Percentiles rank a stretch among this genome's conserved stretches.
Conservation (phyloP, 2,888 invertebrate species). For the Eulithis testata region DNA sequence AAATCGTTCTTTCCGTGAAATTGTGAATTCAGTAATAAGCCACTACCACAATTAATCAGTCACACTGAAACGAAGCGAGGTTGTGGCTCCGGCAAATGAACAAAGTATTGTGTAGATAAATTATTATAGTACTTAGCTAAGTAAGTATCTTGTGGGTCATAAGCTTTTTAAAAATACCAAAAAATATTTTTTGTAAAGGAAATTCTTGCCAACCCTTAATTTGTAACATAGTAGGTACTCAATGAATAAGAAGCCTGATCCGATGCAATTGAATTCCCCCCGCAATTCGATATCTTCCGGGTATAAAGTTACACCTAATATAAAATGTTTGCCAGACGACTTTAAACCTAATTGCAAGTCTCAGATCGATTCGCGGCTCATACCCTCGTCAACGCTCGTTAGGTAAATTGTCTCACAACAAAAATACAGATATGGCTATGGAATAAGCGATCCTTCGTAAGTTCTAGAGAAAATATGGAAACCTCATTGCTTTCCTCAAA, state of each 20-base stretch:
- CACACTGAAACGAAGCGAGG: conserved; percentile 27
- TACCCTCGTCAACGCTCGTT: conserved; percentile 54
- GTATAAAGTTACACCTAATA: conserved; percentile 35
- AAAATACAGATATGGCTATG: conserved; percentile 46
- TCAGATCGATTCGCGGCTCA: conserved; percentile 47
- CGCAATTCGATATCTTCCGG: conserved; percentile 39
- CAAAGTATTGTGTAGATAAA: conserved; percentile 26
- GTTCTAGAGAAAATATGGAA: too few species aligned
- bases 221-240: conserved; percentile 11
- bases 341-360: conserved; percentile 46
- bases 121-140: too few species aligned
- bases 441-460: conserved; percentile 14
- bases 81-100: conserved; percentile 26
- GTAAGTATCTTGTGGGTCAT: too few species aligned
- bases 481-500: too few species aligned
- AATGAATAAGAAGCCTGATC: conserved; percentile 29
- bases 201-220: too few species aligned
- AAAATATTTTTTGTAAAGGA: too few species aligned
- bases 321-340: conserved; percentile 35
- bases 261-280: conserved; percentile 26
- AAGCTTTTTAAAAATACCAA: too few species aligned
- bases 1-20: conserved; percentile 43
- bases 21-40: conserved; percentile 39
- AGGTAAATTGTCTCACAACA: conserved; percentile 57
- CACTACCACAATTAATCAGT: conserved; percentile 38